A percentile compares a stretch with the other conserved stretches of the same genome.
phyloP scores from a whole-genome alignment of 2,888 invertebrate species.

The Toxonevra muliebris region DNA sequence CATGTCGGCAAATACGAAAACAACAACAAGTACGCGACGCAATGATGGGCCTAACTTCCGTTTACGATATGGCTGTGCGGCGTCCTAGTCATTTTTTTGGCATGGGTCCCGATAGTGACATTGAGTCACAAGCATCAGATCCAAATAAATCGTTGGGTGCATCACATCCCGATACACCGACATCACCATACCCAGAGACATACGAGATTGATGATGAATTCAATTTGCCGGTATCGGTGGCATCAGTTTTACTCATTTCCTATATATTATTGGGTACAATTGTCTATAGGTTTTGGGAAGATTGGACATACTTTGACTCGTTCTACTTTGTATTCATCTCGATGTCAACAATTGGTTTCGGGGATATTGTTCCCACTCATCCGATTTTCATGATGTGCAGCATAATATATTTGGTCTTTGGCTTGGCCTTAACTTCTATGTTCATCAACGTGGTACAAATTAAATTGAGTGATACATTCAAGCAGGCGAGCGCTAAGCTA shows the following conservation, averaged over 20 bases:
- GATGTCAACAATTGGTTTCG: constrained; percentile 97
- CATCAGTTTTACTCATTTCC: constrained; percentile 80
- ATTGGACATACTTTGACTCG: constrained; percentile 91
- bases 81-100: constrained; percentile 76
- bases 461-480: constrained; percentile 81
- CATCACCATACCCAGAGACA: constrained; percentile 79
- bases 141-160: constrained; percentile 46
- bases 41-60: constrained; percentile 83
- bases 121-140: constrained; percentile 62
- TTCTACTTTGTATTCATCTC: constrained; percentile 98
- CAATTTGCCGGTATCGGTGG: constrained; percentile 91
- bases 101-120: constrained; percentile 67
- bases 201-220: constrained; percentile 92
- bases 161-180: constrained; percentile 70
- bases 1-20: constrained; percentile 79
- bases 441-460: constrained; percentile 96
- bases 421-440: constrained; percentile 95
- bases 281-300: constrained; percentile 79
- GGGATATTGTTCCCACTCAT: constrained; percentile 89
- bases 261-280: constrained; percentile 90
- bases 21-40: constrained; percentile 83
- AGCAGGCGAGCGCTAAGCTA: constrained; percentile 83
- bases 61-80: constrained; percentile 81
- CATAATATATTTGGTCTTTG: constrained; percentile 92
- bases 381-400: constrained; percentile 89